Conservation (phyloP, 2,888 invertebrate genomes). For the Drosophila neutralis region DNA sequence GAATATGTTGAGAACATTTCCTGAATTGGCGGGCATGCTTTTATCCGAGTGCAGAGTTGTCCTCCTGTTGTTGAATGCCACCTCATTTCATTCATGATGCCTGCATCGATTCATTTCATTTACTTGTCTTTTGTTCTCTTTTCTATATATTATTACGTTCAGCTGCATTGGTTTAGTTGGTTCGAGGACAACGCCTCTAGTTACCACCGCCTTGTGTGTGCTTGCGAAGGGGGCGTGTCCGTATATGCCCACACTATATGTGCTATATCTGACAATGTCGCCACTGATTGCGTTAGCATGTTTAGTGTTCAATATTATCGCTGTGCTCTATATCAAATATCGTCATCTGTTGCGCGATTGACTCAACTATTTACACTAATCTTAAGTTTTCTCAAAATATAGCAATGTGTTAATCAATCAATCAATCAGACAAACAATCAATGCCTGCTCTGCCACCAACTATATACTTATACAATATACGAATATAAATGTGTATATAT, state of each 20-base stretch:
- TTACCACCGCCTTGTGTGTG: conserved; percentile 75
- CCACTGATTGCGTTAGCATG: conserved; percentile 83
- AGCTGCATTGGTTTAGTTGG: conserved; percentile 74
- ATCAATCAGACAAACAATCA: conserved; percentile 17
- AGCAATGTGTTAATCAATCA: conserved; percentile 12
- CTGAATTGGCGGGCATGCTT: background rate
- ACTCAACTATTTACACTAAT: conserved; percentile 4
- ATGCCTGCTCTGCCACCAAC: conserved; percentile 32
- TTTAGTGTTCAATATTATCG: conserved; percentile 80
- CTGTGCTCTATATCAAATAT: conserved; percentile 76
- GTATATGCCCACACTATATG: conserved; percentile 81
- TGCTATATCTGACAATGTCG: conserved; percentile 83
- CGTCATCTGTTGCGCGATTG: conserved; percentile 63
- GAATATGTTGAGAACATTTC: background rate
- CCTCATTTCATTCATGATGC: conserved; percentile 32
- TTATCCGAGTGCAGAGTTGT: background rate
- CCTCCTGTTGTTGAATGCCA: conserved; percentile 12
- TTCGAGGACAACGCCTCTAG: conserved; percentile 51
- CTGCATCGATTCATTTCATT: conserved; percentile 38
- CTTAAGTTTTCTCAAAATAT: conserved; percentile 24
- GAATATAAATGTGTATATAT: conserved; percentile 21
- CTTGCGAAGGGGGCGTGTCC: conserved; percentile 83
- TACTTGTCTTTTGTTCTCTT: conserved; percentile 56
- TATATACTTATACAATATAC: background rate
- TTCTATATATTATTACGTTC: conserved; percentile 26